Evolutionary conservation across 2,113 vertebrate species (phyloP).

Genomic region (Oryzias woworae): DNA sequence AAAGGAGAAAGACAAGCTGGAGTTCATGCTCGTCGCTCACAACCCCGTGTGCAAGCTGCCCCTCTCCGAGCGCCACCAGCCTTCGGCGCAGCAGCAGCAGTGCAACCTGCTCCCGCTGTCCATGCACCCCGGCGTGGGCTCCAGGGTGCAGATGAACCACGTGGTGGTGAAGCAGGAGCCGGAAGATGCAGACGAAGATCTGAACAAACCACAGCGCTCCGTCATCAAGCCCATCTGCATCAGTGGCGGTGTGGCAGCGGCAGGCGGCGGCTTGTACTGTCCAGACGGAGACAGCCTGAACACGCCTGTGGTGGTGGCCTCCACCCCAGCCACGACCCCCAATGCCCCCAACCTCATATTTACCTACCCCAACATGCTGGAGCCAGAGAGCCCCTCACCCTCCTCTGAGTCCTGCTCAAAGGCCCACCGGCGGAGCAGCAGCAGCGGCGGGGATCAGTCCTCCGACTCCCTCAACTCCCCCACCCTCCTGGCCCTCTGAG

Average conservation of each 20-base stretch:
- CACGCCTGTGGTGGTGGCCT: slow-evolving; percentile 94
- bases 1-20: slow-evolving; percentile 98
- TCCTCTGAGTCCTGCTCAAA: slow-evolving; percentile 98
- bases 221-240: slow-evolving; percentile 98
- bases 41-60: slow-evolving; percentile 95
- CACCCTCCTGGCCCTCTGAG: slow-evolving; percentile 95
- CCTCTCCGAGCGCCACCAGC: slow-evolving; percentile 79
- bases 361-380: slow-evolving; percentile 95
- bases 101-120: slow-evolving; percentile 74
- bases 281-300: slow-evolving; percentile 95
- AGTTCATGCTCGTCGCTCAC: slow-evolving; percentile 98
- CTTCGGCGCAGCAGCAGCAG: slow-evolving; percentile 67
- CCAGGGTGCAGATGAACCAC: slow-evolving; percentile 61
- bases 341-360: slow-evolving; percentile 94
- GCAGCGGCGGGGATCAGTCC: slow-evolving; percentile 94
- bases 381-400: slow-evolving; percentile 93
- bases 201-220: slow-evolving; percentile 86
- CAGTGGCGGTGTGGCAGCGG: slow-evolving; percentile 63
- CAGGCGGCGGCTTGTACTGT: slow-evolving; percentile 83
- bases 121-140: slow-evolving; percentile 75
- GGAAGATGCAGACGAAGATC: slow-evolving; percentile 76
- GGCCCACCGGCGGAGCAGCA: slow-evolving; percentile 98
- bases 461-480: slow-evolving; percentile 99
- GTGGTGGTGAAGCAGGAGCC: slow-evolving; percentile 96
- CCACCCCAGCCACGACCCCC: slow-evolving; percentile 92